These are phyloP conservation scores for Anoura caudifer DNA, from an alignment of 2,113 vertebrate genomes.

Conservation along the genomic window DNA sequence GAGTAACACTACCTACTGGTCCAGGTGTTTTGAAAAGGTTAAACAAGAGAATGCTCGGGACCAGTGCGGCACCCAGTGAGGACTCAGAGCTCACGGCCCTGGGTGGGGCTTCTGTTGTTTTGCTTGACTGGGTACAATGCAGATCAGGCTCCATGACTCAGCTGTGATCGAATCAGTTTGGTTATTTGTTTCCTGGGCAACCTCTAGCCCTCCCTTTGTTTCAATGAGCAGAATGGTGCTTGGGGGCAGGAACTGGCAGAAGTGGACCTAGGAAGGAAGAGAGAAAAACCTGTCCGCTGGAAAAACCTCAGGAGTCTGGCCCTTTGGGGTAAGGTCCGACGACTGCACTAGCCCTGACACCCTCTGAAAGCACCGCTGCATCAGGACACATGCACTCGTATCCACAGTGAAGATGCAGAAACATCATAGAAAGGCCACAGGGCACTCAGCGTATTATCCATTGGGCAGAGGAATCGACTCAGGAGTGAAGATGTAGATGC, in stretches of 20 bases:
- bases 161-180: neutral
- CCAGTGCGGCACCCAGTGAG: fast-evolving
- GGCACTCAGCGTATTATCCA: fast-evolving
- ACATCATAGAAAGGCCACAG: fast-evolving
- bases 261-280: neutral
- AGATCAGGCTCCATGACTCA: slow-evolving; percentile 32
- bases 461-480: neutral
- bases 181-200: slow-evolving; percentile 56
- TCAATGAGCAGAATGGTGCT: neutral
- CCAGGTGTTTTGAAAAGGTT: neutral
- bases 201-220: slow-evolving; percentile 5
- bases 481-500: neutral
- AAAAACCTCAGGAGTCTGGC: neutral
- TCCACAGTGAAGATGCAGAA: neutral
- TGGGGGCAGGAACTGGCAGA: neutral
- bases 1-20: neutral
- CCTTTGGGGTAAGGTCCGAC: neutral
- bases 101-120: slow-evolving; percentile 2
- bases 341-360: too few relatives aligned
- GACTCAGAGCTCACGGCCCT: fast-evolving
- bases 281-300: neutral
- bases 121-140: neutral
- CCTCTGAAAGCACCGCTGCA: neutral
- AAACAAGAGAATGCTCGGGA: fast-evolving
- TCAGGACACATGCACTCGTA: neutral